These are phyloP conservation scores for Hycleus cichorii DNA, from an alignment of 1,140 invertebrate species.

Conservation along the genomic window DNA sequence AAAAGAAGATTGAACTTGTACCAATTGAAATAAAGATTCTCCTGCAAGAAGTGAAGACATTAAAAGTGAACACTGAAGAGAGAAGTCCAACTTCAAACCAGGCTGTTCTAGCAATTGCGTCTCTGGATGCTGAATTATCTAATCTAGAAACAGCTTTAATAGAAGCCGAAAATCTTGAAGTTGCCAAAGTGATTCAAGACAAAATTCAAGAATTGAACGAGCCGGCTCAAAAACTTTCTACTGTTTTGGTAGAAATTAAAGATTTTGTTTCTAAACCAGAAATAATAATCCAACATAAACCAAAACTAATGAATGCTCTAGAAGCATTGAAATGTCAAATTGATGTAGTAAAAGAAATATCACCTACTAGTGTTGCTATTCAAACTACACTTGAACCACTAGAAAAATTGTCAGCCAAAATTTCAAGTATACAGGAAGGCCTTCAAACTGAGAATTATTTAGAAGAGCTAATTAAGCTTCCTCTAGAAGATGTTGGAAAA, in stretches of 20 bases:
- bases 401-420: no score
- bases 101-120: conserved; percentile 8
- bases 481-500: no score
- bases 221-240: conserved; percentile 7
- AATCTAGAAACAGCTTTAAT: neutral
- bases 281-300: conserved; percentile 4
- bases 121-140: neutral
- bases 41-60: conserved; percentile 2
- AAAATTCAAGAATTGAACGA: conserved; percentile 1
- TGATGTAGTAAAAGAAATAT: no score
- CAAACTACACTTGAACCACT: no score
- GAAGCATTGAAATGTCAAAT: neutral
- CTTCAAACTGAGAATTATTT: no score
- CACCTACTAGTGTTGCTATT: no score
- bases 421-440: no score
- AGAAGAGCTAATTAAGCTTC: no score
- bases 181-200: neutral
- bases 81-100: conserved; percentile 11
- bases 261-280: conserved; percentile 9
- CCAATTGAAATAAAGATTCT: neutral
- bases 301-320: neutral
- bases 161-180: neutral
- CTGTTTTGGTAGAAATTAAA: conserved; percentile 11
- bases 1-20: no score
- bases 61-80: conserved; percentile 17